Percentiles rank a stretch among this genome's conserved stretches.
Conservation (phyloP, 2,888 invertebrate species). For the Geophilus truncorum region DNA sequence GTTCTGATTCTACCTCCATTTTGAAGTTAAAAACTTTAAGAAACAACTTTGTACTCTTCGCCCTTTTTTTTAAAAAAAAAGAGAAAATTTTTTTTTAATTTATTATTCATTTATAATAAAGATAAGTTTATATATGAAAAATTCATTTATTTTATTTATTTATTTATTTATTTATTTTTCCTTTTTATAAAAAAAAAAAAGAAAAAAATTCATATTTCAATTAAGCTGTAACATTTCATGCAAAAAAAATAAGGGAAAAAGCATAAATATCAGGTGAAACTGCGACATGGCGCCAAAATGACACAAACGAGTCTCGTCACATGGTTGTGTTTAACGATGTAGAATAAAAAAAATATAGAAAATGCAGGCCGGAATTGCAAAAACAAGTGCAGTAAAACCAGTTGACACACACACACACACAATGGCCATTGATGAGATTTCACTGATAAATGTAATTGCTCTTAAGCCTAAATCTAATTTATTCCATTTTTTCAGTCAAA, state of each 20-base stretch:
- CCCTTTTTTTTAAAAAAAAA: not conserved
- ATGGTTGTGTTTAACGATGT: not conserved
- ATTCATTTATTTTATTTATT: not conserved
- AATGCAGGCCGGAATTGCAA: not conserved
- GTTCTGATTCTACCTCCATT: not conserved
- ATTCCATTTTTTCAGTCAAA: not conserved
- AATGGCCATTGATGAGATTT: not conserved
- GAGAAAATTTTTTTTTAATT: not conserved
- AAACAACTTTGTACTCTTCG: not conserved
- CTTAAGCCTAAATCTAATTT: not conserved
- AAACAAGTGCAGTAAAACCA: not conserved
- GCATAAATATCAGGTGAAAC: not conserved
- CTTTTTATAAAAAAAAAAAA: too few species aligned
- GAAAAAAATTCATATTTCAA: not conserved
- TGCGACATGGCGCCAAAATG: slow-evolving; percentile 12
- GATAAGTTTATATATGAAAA: not conserved
- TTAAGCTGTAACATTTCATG: not conserved
- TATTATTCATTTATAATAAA: slow-evolving; percentile 15
- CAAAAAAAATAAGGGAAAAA: not conserved
- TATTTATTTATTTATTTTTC: too few species aligned
- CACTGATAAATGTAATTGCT: not conserved
- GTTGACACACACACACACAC: not conserved
- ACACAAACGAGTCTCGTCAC: slow-evolving; percentile 1
- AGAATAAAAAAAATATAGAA: not conserved
- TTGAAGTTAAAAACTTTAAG: not conserved